Evolutionary conservation across 2,797 vertebrate genomes (phyloP).

Genomic region (Darevskia nairensis): DNA sequence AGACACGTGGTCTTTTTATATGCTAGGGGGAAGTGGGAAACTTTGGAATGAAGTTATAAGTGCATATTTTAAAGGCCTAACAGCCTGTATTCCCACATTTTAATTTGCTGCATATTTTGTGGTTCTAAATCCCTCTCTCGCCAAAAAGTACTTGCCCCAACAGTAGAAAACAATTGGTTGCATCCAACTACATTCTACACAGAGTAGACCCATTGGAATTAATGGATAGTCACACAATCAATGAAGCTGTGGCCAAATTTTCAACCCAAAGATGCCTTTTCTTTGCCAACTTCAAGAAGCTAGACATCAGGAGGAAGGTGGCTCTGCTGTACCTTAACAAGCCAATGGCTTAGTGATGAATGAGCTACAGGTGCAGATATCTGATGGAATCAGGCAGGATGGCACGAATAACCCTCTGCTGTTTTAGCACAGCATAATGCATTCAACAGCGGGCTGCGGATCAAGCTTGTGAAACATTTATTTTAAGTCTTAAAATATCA

Average conservation of each 20-base stretch:
- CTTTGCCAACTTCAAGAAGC: not conserved
- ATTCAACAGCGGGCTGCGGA: constrained; percentile 71
- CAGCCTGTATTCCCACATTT: too few relatives aligned
- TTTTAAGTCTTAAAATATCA: constrained; percentile 87
- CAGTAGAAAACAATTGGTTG: too few relatives aligned
- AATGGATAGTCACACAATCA: too few relatives aligned
- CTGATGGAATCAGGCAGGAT: constrained; percentile 68
- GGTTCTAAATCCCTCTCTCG: too few relatives aligned
- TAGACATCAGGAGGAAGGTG: constrained; percentile 20
- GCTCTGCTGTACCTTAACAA: constrained; percentile 25
- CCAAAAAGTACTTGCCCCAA: too few relatives aligned
- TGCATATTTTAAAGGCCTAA: too few relatives aligned
- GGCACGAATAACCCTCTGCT: constrained; percentile 35
- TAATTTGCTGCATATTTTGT: too few relatives aligned
- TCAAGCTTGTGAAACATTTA: constrained; percentile 81
- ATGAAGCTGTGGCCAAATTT: not conserved
- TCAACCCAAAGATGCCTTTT: not conserved
- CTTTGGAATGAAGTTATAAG: too few relatives aligned
- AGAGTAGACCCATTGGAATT: too few relatives aligned
- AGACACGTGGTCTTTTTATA: too few relatives aligned
- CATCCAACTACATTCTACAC: too few relatives aligned
- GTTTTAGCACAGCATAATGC: constrained; percentile 59
- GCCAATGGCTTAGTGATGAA: constrained; percentile 67
- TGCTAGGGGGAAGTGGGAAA: too few relatives aligned
- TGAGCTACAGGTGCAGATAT: constrained; percentile 77